Base-by-base conservation (phyloP, 2,797 vertebrate genomes). In the Sebastes jordani region DNA sequence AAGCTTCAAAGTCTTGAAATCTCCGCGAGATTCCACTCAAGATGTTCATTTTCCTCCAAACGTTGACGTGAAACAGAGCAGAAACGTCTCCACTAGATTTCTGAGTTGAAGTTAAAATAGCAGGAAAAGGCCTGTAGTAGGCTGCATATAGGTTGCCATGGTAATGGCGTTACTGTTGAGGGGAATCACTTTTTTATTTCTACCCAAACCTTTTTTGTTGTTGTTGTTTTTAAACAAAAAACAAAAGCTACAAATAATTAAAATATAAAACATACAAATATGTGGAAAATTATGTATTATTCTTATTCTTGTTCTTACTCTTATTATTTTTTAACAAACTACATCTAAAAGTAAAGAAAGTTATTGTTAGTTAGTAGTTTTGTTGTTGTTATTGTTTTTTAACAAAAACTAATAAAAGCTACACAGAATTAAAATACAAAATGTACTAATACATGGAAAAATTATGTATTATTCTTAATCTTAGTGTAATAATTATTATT, bases 1-100 rank as follows among this genome's bases (percentile, higher is more conserved):
- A 77, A 42, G 11, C 56, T 74, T 77, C 42, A 78, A 56, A 73
- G 29, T 64, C 52, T 30, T 11, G 14, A 70, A 58, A 66, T 68
- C 23, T 67, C 3, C 32, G 36, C 1, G 2, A 46, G 38, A 72
- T 25, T 52, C 30, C 23, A n/a, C 68, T 78, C 29, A 30, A 74
- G 55, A 72, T 63, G 25, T 63, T 76, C 2, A 13, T 81, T 69
- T 69, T 64, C 18, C 22, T 56, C 63, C 34, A 7, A 81, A 67
- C 5, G 9, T 6, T 7, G 10, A 60, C 16, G 16, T 23, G n/a
- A 32, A 13, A 52, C 64, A 13, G 1, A 20, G 10, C 54, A 36
- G 62, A 77, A 52, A 52, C 36, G 22, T 32, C 2, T 25, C 25
- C 30, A 29, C 14, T 6, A n/a, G 11, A 42, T 36, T 62, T 42